Base-by-base conservation (phyloP, 1,140 invertebrate species). In the Diplogasteroides magnus region DNA sequence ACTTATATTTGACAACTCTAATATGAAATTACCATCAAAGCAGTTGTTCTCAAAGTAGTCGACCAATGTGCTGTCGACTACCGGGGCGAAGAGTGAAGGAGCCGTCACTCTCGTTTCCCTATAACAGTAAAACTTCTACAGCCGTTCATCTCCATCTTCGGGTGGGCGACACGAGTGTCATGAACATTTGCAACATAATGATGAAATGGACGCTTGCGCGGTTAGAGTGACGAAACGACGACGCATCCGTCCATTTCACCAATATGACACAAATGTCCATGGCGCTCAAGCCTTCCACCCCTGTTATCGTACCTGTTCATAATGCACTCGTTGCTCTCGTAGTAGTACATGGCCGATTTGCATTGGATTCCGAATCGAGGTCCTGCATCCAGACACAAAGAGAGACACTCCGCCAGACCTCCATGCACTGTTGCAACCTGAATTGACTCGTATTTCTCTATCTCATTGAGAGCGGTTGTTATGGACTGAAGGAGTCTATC, bases 1-100 rank as follows among this genome's bases (percentile, higher is more conserved):
- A n/a, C n/a, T n/a, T n/a, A n/a, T n/a, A n/a, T n/a, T n/a, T n/a
- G n/a, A n/a, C n/a, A n/a, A n/a, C n/a, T n/a, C n/a, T n/a, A n/a
- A n/a, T n/a, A n/a, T n/a, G 19, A 48, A 11, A 61, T 76, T 60
- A 82, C 80, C 76, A 64, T 82, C 80, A 14, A 72, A 69, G 63
- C 80, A 81, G 61, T 77, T 75, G 63, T 78, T 81, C 70, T 81
- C 79, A 69, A 81, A 81, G 71, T 81, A 81, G 69, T 81, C 79
- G 26, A 81, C 80, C 32, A 80, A 25, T 28, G 76, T 67, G 27
- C 69, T 72, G 26, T 77, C 55, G 6, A 11, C 19, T 6, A 48
- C 19, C 6, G 37, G 37, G 6, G 6, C 37, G 37, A 48, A 48
- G 37, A 48, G 37, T 19, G 6, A 19, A 48, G 37, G 37, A 6